phyloP scores from a whole-genome alignment of 2,888 invertebrate genomes.

The Campoplex capitator region DNA sequence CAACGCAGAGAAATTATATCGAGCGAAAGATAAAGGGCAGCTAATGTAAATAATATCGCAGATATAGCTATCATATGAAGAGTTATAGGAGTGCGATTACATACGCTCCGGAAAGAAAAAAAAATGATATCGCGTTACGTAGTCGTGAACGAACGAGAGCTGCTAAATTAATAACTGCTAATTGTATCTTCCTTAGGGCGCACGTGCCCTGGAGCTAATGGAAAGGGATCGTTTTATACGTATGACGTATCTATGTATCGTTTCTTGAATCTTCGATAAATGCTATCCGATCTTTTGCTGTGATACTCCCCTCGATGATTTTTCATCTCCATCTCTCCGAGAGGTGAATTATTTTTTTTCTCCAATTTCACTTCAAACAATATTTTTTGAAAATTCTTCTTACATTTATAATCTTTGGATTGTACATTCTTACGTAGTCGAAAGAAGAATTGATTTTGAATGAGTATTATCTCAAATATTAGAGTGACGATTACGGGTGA shows the following conservation, averaged over 20 bases:
- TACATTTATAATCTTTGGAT: not conserved
- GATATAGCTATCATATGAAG: constrained; percentile 7
- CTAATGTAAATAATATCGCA: constrained; percentile 22
- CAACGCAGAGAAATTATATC: constrained; percentile 45
- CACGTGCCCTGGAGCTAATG: constrained; percentile 62
- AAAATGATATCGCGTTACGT: constrained; percentile 56
- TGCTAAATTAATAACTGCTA: constrained; percentile 56
- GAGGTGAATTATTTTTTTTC: not conserved
- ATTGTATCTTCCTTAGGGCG: constrained; percentile 64
- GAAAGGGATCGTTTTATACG: constrained; percentile 4
- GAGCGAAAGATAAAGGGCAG: constrained; percentile 40
- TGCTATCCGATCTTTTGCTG: constrained; percentile 26
- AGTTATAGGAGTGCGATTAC: constrained; percentile 9
- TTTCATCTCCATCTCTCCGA: not conserved
- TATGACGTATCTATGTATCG: not conserved
- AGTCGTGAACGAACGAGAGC: constrained; percentile 49
- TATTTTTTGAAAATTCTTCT: not conserved
- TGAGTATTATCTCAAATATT: not conserved
- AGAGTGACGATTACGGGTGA: not conserved
- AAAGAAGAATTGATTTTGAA: not conserved
- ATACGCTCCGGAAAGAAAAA: not conserved
- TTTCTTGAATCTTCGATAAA: not conserved
- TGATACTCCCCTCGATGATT: constrained; percentile 3
- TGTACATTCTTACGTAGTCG: not conserved
- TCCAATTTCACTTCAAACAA: not conserved